Conservation (phyloP, 1,140 invertebrate species). For the Pseudomyrmex concolor region DNA sequence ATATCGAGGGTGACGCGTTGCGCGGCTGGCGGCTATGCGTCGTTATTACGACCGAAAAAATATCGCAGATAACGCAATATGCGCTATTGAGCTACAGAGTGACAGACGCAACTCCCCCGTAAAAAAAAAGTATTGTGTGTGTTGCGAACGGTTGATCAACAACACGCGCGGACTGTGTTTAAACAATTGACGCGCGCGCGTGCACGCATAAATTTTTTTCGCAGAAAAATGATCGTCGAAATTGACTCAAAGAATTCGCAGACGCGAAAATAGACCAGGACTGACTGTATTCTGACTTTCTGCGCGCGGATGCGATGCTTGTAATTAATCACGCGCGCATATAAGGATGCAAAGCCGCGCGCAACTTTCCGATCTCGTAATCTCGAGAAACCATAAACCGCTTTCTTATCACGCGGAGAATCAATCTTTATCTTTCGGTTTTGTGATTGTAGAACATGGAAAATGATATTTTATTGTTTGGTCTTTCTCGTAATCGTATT, state of each 20-base stretch:
- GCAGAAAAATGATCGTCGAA: too few relatives aligned
- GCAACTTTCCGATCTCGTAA: constrained; percentile 44
- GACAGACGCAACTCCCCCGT: constrained; percentile 17
- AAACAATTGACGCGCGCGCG: too few relatives aligned
- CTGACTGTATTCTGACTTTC: background rate
- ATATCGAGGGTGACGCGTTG: constrained; percentile 64
- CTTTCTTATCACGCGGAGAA: constrained; percentile 32
- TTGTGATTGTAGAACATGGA: constrained; percentile 63
- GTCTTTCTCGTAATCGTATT: constrained; percentile 63
- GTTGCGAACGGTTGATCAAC: background rate
- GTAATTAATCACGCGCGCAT: constrained; percentile 6
- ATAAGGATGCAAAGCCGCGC: constrained; percentile 17
- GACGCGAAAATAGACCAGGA: too few relatives aligned
- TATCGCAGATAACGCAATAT: constrained; percentile 40
- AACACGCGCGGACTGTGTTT: too few relatives aligned
- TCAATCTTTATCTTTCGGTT: constrained; percentile 56
- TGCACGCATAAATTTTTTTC: too few relatives aligned
- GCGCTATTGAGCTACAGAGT: constrained; percentile 41
- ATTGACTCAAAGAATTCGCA: too few relatives aligned
- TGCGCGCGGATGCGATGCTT: background rate
- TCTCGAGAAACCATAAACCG: constrained; percentile 46
- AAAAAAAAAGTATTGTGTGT: constrained; percentile 31
- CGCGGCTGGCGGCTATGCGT: constrained; percentile 39
- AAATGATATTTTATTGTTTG: constrained; percentile 63
- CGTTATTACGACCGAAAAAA: constrained; percentile 58